These are phyloP conservation scores for Ciconia stormi DNA, from an alignment of 2,113 vertebrate species.

Conservation along the genomic window DNA sequence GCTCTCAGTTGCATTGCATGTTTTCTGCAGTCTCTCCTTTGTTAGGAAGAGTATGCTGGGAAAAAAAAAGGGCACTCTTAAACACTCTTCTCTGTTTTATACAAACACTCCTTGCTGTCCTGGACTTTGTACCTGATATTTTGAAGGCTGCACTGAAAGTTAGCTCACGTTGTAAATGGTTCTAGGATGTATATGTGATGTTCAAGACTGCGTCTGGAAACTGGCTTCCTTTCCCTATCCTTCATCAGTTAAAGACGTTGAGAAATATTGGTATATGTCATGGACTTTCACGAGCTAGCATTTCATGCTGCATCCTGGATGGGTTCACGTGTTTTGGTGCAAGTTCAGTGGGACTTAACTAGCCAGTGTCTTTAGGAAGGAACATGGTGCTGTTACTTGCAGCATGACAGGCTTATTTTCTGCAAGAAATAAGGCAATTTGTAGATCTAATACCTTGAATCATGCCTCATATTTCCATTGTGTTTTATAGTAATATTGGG, in stretches of 20 bases:
- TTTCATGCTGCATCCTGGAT: background rate
- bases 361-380: background rate
- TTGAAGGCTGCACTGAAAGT: background rate
- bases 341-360: background rate
- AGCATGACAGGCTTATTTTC: background rate
- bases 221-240: background rate
- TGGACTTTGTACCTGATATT: background rate
- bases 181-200: rapidly evolving
- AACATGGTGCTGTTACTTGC: background rate
- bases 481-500: background rate
- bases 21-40: background rate
- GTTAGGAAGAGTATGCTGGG: background rate
- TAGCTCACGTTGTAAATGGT: background rate
- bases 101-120: background rate
- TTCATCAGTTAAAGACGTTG: background rate
- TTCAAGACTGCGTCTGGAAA: background rate
- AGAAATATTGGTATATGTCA: background rate
- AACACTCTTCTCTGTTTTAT: background rate
- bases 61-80: background rate
- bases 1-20: background rate
- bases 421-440: background rate
- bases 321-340: rapidly evolving
- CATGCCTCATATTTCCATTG: background rate
- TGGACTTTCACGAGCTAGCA: background rate
- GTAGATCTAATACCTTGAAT: background rate